These are phyloP conservation scores for Parapsyche elsis DNA, from an alignment of 1,140 invertebrate genomes.

Conservation along the genomic window DNA sequence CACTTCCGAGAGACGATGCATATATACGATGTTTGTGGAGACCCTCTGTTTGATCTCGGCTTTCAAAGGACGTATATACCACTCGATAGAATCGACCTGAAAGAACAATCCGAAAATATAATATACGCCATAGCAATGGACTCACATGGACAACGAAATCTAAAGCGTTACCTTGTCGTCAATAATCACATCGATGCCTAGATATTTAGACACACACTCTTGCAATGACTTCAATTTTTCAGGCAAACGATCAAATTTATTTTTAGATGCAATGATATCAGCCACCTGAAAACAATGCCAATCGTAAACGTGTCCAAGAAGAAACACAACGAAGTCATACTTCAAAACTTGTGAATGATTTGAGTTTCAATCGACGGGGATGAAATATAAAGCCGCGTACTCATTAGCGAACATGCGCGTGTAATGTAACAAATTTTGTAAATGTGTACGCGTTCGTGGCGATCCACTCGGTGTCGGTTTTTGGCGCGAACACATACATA, in stretches of 20 bases:
- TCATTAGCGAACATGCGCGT: too few species aligned
- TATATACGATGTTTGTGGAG: constrained; percentile 63
- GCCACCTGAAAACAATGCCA: constrained; percentile 60
- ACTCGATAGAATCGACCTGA: constrained; percentile 64
- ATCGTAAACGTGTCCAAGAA: constrained; percentile 16
- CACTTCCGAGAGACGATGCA: constrained; percentile 64
- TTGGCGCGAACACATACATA: too few species aligned
- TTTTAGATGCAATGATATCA: constrained; percentile 64
- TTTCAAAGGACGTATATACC: constrained; percentile 63
- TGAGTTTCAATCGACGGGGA: too few species aligned
- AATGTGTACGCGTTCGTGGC: too few species aligned
- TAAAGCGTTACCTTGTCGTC: constrained; percentile 62
- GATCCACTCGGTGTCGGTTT: too few species aligned
- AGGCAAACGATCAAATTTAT: constrained; percentile 62
- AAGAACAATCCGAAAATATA: constrained; percentile 8
- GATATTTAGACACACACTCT: constrained; percentile 63
- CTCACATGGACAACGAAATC: too few species aligned
- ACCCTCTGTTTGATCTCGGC: constrained; percentile 63
- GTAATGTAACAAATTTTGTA: too few species aligned
- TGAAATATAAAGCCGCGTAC: too few species aligned
- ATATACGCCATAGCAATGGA: neutral
- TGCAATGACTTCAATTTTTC: constrained; percentile 61
- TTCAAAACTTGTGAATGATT: too few species aligned
- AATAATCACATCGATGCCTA: constrained; percentile 61
- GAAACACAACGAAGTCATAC: too few species aligned